phyloP scores from a whole-genome alignment of 2,888 invertebrate genomes.

The Hermodice carunculata region DNA sequence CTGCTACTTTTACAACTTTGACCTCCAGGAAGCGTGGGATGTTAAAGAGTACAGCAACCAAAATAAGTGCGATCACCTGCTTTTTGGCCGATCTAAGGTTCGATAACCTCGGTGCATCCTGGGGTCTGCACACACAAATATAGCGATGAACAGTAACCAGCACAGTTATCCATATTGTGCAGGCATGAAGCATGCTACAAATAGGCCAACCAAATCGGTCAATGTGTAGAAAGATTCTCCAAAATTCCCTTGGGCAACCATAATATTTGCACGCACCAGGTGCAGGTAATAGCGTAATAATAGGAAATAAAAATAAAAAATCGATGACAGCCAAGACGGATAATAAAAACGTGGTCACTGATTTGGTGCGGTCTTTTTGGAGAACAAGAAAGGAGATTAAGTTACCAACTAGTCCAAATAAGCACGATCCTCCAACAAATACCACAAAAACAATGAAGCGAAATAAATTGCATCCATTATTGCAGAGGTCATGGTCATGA shows the following conservation, averaged over 20 bases:
- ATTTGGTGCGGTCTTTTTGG: constrained; percentile 6
- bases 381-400: constrained; percentile 61
- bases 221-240: constrained; percentile 2
- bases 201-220: constrained; percentile 35
- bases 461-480: constrained; percentile 11
- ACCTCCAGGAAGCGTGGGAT: constrained; percentile 29
- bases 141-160: constrained; percentile 63
- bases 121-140: constrained; percentile 64
- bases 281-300: constrained; percentile 8
- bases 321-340: constrained; percentile 23
- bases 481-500: background rate
- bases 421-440: constrained; percentile 21
- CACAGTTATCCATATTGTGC: constrained; percentile 63
- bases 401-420: constrained; percentile 60
- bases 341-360: constrained; percentile 23
- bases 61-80: constrained; percentile 11
- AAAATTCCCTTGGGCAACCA: background rate
- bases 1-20: background rate
- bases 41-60: constrained; percentile 26
- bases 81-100: constrained; percentile 18
- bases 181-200: constrained; percentile 60
- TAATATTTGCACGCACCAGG: constrained; percentile 21
- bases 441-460: constrained; percentile 23
- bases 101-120: constrained; percentile 40
- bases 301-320: constrained; percentile 20